Base-by-base conservation (phyloP, 2,888 invertebrate species). In the Oligia latruncula region DNA sequence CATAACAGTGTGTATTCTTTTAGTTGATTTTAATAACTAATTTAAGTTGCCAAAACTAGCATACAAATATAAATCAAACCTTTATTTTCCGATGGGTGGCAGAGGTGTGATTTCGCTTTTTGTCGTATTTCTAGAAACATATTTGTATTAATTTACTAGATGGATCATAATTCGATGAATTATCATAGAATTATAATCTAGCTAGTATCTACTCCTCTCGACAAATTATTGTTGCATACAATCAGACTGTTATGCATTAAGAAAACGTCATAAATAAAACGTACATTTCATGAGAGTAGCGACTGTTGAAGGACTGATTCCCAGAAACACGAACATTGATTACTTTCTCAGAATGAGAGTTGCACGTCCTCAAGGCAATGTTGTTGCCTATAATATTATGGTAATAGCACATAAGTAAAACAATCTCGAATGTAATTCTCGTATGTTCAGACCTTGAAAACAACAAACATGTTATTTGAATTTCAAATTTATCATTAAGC, bases 391-490 rank as follows among this genome's bases (percentile, higher is more conserved):
- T 49, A 55, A 82, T 40, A 60, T 77, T 70, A 82, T 71, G 67
- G 49, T 78, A 78, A 83, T 58, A 64, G 20, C 60, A 65, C 66
- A 58, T 62, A 72, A 72, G 55, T 76, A 85, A 85, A 81, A 77
- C 77, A 77, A 77, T 86, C 71, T 77, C 64, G 20, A 72, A 85
- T 71, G 52, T 82, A 74, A 77, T 67, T 77, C 73, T 74, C 77
- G 62, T 81, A 77, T 70, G 71, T 76, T 65, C 64, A 35, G 71
- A 76, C 67, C 71, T 86, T 86, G 82, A 82, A 74, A 82, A 86
- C 60, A 80, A 75, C 82, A 86, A 86, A 86, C 74, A 74, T 67
- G 66, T 77, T 65, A 84, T 84, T 84, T 82, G 82, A 86, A 84
- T 74, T 86, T 82, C 86, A 82, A 84, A 86, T 82, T 77, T 35